A percentile compares a stretch with the other conserved stretches of the same genome.
Evolutionary conservation across 2,797 vertebrate genomes (phyloP).

Genomic region (Aplochiton taeniatus): DNA sequence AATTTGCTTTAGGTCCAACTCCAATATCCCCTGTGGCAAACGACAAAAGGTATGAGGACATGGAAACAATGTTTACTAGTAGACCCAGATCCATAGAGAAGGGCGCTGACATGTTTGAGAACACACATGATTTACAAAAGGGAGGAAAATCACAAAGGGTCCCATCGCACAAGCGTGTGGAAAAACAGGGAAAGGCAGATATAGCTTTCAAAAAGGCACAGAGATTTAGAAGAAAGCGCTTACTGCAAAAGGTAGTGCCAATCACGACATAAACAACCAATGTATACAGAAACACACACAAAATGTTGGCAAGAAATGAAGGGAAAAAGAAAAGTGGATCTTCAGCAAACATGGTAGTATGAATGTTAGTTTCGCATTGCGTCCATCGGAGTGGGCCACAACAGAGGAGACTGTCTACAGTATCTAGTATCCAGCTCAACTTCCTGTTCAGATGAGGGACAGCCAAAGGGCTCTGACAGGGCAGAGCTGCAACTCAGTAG

Average conservation of each 20-base stretch:
- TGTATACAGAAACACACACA: conserved; percentile 34
- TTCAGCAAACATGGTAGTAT: conserved; percentile 33
- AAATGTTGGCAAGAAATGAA: conserved; percentile 54
- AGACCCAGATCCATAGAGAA: conserved; percentile 19
- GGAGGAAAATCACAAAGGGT: conserved; percentile 26
- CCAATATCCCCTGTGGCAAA: conserved; percentile 48
- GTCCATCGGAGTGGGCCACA: conserved; percentile 11
- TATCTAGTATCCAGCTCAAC: neutral
- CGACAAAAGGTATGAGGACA: conserved; percentile 34
- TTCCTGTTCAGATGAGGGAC: neutral
- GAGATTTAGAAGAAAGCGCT: conserved; percentile 70
- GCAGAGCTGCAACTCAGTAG: conserved; percentile 22
- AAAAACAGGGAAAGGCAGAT: conserved; percentile 59
- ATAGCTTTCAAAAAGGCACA: conserved; percentile 77
- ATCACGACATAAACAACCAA: conserved; percentile 27
- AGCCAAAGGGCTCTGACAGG: conserved; percentile 19
- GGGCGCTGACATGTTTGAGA: neutral
- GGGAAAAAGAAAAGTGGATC: conserved; percentile 25
- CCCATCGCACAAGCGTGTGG: conserved; percentile 29
- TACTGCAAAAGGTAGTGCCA: conserved; percentile 62
- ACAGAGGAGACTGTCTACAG: neutral
- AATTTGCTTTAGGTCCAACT: too few species aligned
- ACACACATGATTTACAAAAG: conserved; percentile 11
- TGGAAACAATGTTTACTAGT: conserved; percentile 11
- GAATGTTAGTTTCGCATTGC: conserved; percentile 30